Base-by-base conservation (phyloP, 2,888 invertebrate genomes). In the Plebejus anna region DNA sequence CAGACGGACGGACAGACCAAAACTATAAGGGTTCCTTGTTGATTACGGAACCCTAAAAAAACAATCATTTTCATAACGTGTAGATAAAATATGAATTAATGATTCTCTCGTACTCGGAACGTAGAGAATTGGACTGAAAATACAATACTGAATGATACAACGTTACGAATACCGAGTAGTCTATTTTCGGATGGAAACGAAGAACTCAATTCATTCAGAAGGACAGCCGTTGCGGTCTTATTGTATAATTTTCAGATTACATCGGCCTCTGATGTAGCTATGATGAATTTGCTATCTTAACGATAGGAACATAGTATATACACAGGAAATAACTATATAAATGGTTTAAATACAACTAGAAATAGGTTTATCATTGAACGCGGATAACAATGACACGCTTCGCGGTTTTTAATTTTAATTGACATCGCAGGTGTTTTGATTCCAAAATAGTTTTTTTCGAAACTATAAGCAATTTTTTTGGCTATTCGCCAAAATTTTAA, bases 161-260 rank as follows among this genome's bases (percentile, higher is more conserved):
- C 32, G 72, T 22, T 72, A 47, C 42, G 47, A 22, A 47, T 42
- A 72, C 55, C 55, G 55, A 32, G 42, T 47, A 22, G 72, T 51
- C 73, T 73, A 73, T 55, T 73, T 73, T 73, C 16, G 32, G 55
- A 51, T 22, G 51, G 51, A 36, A 73, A 51, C 73, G 51, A 47
- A 28, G 42, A 42, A 73, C 55, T 73, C 51, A 28, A 55, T 51
- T 32, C 73, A 73, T 73, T 73, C 73, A 55, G 73, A 72, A 72
- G 47, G 47, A 42, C 42, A 71, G 71, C 38, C 71, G 16, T 0
- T 66, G 66, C 66, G 66, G 66, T 66, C 32, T 66, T 36, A 66
- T 66, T 66, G 66, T 66, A 32, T 66, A 66, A 66, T 66, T 66
- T 32, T 13, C 13, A 32, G 66, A 66, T 66, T 32, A 66, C 66